phyloP scores from a whole-genome alignment of 2,888 invertebrate species.

The Nemotelus nigrinus region DNA sequence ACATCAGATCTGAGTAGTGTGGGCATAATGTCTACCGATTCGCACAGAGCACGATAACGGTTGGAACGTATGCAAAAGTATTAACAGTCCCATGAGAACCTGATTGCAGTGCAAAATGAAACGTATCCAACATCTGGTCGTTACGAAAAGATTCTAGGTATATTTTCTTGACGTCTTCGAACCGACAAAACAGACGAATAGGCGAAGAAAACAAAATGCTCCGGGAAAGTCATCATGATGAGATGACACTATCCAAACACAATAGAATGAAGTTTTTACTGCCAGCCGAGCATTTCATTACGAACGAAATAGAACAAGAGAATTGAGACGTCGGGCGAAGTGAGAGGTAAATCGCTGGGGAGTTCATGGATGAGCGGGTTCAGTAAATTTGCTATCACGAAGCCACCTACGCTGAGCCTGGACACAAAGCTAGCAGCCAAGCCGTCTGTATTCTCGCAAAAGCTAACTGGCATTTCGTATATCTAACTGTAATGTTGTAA shows the following conservation, averaged over 20 bases:
- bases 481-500: conserved; percentile 25
- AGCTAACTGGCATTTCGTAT: not conserved
- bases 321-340: not conserved
- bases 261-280: conserved; percentile 33
- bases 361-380: conserved; percentile 29
- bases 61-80: conserved; percentile 18
- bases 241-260: conserved; percentile 34
- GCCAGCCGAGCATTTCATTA: conserved; percentile 29
- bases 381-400: not conserved
- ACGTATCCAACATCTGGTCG: conserved; percentile 2
- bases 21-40: conserved; percentile 23
- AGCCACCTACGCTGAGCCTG: no score
- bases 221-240: conserved; percentile 22
- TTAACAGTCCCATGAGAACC: conserved; percentile 11
- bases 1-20: not conserved
- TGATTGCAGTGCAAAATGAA: not conserved
- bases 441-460: no score
- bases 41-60: not conserved
- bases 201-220: not conserved
- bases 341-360: not conserved
- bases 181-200: not conserved
- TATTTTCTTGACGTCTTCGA: not conserved
- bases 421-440: no score
- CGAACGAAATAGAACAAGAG: conserved; percentile 1
- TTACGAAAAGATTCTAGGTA: not conserved